Evolutionary conservation across 1,140 invertebrate species (phyloP).

Genomic region (Achroia grisella): DNA sequence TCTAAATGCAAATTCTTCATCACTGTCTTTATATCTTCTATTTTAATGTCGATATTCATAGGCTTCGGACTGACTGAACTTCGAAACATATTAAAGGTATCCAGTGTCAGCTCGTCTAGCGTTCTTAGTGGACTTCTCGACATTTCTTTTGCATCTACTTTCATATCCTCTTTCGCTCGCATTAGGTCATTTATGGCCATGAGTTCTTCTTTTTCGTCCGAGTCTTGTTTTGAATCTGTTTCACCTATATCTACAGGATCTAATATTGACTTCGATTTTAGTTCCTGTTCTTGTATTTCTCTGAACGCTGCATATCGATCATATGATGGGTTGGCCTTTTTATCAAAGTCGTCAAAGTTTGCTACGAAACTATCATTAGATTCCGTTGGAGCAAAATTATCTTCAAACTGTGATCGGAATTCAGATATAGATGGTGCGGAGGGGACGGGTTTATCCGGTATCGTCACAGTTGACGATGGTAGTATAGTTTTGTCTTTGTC

Average conservation of each 20-base stretch:
- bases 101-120: slow-evolving; percentile 61
- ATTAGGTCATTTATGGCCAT: slow-evolving; percentile 43
- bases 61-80: slow-evolving; percentile 60
- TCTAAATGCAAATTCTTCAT: slow-evolving; percentile 69
- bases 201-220: slow-evolving; percentile 63
- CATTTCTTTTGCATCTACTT: slow-evolving; percentile 35
- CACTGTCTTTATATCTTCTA: slow-evolving; percentile 69
- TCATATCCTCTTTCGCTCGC: slow-evolving; percentile 31
- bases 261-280: slow-evolving; percentile 73
- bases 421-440: slow-evolving; percentile 22
- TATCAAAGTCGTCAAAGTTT: slow-evolving; percentile 77
- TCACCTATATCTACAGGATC: slow-evolving; percentile 44
- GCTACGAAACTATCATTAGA: slow-evolving; percentile 72
- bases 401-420: slow-evolving; percentile 75
- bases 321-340: slow-evolving; percentile 57
- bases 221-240: slow-evolving; percentile 53
- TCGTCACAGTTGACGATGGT: slow-evolving; percentile 3
- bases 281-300: slow-evolving; percentile 84
- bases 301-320: slow-evolving; percentile 91
- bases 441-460: slow-evolving; percentile 13
- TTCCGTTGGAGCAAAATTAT: slow-evolving; percentile 65
- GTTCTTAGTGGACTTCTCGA: slow-evolving; percentile 50
- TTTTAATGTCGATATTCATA: slow-evolving; percentile 58
- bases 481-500: slow-evolving; percentile 41
- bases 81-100: slow-evolving; percentile 65